A percentile compares a stretch with the other conserved stretches of the same genome.
Evolutionary conservation across 1,140 invertebrate species (phyloP).

Genomic region (Sitophilus oryzae): DNA sequence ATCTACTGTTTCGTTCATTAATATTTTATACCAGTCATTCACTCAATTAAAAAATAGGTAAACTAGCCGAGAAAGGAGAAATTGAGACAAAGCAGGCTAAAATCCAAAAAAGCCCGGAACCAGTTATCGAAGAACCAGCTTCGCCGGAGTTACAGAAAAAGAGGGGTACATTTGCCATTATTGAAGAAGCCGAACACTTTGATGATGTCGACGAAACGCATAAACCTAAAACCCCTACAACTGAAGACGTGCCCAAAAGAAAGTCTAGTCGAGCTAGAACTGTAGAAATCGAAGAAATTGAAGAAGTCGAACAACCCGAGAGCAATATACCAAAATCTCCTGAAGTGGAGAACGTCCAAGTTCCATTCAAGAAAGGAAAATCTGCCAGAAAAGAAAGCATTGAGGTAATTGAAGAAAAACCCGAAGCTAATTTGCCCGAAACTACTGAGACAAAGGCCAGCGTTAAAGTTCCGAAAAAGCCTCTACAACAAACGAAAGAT

Average conservation of each 20-base stretch:
- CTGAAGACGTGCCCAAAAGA: slow-evolving; percentile 20
- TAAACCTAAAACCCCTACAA: slow-evolving; percentile 12
- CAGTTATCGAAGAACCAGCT: slow-evolving; percentile 35
- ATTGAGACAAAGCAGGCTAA: slow-evolving; percentile 23
- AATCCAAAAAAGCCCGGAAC: slow-evolving; percentile 30
- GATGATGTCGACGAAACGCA: slow-evolving; percentile 14
- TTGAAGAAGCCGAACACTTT: slow-evolving; percentile 29
- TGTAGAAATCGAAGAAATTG: slow-evolving; percentile 31
- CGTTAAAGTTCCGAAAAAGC: slow-evolving; percentile 19
- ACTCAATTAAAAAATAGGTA: slow-evolving; percentile 31
- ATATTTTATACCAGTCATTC: slow-evolving; percentile 1
- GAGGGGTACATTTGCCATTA: slow-evolving; percentile 40
- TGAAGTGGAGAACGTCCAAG: slow-evolving; percentile 20
- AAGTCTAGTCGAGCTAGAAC: slow-evolving; percentile 28
- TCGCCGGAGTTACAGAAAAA: slow-evolving; percentile 40
- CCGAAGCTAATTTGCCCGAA: slow-evolving; percentile 26
- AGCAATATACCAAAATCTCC: slow-evolving; percentile 7
- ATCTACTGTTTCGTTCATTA: no score
- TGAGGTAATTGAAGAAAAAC: slow-evolving; percentile 20
- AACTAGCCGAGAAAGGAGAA: slow-evolving; percentile 23
- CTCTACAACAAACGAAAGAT: slow-evolving; percentile 13
- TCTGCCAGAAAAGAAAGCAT: slow-evolving; percentile 19
- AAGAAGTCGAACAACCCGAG: slow-evolving; percentile 8
- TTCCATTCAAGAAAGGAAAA: slow-evolving; percentile 16
- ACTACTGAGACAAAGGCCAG: slow-evolving; percentile 12